A percentile compares a stretch with the other conserved stretches of the same genome.
phyloP scores from a whole-genome alignment of 2,797 vertebrate species.

The Phrynocephalus forsythii region DNA sequence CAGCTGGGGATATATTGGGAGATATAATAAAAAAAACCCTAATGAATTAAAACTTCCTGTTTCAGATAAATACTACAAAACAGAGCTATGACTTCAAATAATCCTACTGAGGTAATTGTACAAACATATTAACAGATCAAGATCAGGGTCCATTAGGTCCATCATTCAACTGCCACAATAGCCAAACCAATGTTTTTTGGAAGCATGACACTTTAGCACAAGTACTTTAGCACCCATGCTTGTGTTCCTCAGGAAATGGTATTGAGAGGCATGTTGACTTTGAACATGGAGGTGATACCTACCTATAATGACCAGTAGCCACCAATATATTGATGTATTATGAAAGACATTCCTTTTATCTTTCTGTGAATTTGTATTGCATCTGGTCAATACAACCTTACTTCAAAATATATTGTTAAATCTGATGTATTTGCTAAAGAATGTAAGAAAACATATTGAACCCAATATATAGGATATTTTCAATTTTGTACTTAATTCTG shows the following conservation, averaged over 20 bases:
- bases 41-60: no score
- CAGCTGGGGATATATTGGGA: no score
- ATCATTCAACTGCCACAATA: not conserved
- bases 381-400: not conserved
- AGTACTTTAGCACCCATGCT: not conserved
- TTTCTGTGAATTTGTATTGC: not conserved
- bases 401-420: not conserved
- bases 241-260: not conserved
- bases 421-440: not conserved
- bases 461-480: not conserved
- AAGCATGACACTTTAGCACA: not conserved
- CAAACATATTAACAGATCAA: not conserved
- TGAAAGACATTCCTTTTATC: not conserved
- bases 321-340: not conserved
- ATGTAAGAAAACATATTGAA: not conserved
- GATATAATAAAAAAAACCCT: no score
- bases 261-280: not conserved
- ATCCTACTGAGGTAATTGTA: not conserved
- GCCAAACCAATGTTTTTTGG: not conserved
- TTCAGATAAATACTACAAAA: not conserved
- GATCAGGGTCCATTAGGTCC: not conserved
- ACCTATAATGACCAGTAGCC: not conserved
- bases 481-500: not conserved
- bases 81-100: conserved; percentile 13
- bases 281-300: not conserved